A percentile compares a stretch with the other conserved stretches of the same genome.
These are phyloP conservation scores for Heliothis subflexa DNA, from an alignment of 1,140 invertebrate genomes.

Conservation along the genomic window DNA sequence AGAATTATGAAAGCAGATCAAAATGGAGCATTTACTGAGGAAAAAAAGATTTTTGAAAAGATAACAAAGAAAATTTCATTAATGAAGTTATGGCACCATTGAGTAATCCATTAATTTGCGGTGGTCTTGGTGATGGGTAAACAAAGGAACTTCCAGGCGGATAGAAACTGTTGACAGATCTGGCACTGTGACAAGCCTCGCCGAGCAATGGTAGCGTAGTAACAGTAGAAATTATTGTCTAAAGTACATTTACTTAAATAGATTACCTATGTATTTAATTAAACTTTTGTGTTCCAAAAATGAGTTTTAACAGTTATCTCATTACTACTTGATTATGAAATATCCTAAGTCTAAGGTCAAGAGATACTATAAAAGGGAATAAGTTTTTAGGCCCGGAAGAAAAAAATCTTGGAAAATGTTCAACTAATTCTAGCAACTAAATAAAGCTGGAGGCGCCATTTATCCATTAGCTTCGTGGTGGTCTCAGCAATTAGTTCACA, in stretches of 20 bases:
- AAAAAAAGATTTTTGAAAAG: background rate
- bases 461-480: conserved; percentile 24
- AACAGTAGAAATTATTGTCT: background rate
- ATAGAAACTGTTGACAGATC: conserved; percentile 25
- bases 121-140: conserved; percentile 19
- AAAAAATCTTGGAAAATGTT: background rate
- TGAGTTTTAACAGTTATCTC: no score
- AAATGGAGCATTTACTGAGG: conserved; percentile 1
- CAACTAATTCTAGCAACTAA: background rate
- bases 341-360: no score
- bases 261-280: no score
- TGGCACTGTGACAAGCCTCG: conserved; percentile 22
- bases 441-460: conserved; percentile 17
- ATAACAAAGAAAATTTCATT: conserved; percentile 8
- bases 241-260: no score
- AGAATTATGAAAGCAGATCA: conserved; percentile 4
- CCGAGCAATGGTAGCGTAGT: background rate
- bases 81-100: conserved; percentile 32
- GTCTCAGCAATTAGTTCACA: conserved; percentile 17
- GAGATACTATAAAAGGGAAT: no score
- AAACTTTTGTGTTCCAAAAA: no score
- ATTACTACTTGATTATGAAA: no score
- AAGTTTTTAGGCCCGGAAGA: no score
- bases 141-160: conserved; percentile 24
- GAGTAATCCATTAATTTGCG: conserved; percentile 27